These are phyloP conservation scores for Elysia chlorotica DNA, from an alignment of 1,140 invertebrate species.

Conservation along the genomic window DNA sequence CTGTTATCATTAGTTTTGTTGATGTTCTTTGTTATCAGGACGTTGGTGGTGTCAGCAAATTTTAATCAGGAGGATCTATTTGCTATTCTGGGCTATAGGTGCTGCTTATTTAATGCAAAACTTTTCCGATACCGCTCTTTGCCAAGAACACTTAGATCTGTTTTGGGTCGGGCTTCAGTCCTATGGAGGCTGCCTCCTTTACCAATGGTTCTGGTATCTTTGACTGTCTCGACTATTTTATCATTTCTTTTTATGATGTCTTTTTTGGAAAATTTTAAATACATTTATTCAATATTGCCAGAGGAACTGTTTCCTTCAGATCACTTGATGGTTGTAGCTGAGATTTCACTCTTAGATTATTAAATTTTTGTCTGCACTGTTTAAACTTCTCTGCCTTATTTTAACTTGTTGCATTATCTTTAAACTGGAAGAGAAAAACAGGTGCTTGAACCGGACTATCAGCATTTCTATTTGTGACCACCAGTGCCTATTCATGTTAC, in stretches of 20 bases:
- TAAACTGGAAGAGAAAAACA: too few species aligned
- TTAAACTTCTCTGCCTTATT: too few species aligned
- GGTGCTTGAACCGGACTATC: too few species aligned
- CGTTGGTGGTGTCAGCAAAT: slow-evolving; percentile 31
- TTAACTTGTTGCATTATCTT: too few species aligned
- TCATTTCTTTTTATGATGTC: not conserved
- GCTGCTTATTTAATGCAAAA: slow-evolving; percentile 43
- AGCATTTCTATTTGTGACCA: too few species aligned
- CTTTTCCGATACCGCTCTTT: slow-evolving; percentile 22
- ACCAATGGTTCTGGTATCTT: not conserved
- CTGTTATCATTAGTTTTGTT: slow-evolving; percentile 29
- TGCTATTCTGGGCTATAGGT: slow-evolving; percentile 38
- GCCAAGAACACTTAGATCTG: slow-evolving; percentile 3
- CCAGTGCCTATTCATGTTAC: too few species aligned
- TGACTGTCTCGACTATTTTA: not conserved
- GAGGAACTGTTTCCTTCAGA: not conserved
- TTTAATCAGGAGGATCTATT: slow-evolving; percentile 30
- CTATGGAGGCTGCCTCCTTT: slow-evolving; percentile 16
- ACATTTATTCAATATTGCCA: not conserved
- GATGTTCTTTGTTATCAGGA: slow-evolving; percentile 36
- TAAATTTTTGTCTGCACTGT: too few species aligned
- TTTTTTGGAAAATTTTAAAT: too few species aligned
- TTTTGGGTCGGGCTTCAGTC: not conserved
- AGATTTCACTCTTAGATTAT: too few species aligned
- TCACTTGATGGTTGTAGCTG: too few species aligned